These are phyloP conservation scores for Troglohyphantes excavatus DNA, from an alignment of 2,888 invertebrate genomes.

Conservation along the genomic window DNA sequence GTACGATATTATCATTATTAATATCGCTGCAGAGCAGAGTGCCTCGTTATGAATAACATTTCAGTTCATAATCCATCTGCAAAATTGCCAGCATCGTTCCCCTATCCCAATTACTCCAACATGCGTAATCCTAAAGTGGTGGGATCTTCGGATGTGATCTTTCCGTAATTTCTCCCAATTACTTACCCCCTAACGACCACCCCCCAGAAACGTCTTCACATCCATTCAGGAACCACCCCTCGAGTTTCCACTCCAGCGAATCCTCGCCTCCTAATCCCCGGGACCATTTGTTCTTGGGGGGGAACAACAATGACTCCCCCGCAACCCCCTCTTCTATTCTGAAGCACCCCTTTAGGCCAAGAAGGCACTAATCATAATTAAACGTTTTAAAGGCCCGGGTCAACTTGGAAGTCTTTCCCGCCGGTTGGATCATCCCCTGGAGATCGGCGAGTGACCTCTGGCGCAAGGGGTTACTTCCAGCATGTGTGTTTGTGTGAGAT, in stretches of 20 bases:
- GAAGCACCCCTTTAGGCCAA: background rate
- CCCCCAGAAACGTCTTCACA: constrained; percentile 46
- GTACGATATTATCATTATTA: background rate
- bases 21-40: background rate
- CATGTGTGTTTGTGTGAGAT: background rate
- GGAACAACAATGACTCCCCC: constrained; percentile 22
- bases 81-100: constrained; percentile 14
- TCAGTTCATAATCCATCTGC: constrained; percentile 13
- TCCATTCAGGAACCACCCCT: constrained; percentile 34
- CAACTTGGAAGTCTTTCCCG: constrained; percentile 30
- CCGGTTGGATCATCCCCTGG: background rate
- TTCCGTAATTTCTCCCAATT: constrained; percentile 59
- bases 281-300: constrained; percentile 53
- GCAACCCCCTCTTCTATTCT: background rate
- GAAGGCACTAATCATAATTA: constrained; percentile 64
- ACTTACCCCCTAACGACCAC: constrained; percentile 40
- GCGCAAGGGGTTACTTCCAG: background rate
- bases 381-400: constrained; percentile 58
- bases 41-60: background rate
- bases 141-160: constrained; percentile 38
- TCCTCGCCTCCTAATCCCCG: constrained; percentile 25
- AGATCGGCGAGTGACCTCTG: constrained; percentile 32
- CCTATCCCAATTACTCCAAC: background rate
- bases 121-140: constrained; percentile 35
- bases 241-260: constrained; percentile 1